Conservation (phyloP, 1,140 invertebrate species). For the Drosophila truncata region DNA sequence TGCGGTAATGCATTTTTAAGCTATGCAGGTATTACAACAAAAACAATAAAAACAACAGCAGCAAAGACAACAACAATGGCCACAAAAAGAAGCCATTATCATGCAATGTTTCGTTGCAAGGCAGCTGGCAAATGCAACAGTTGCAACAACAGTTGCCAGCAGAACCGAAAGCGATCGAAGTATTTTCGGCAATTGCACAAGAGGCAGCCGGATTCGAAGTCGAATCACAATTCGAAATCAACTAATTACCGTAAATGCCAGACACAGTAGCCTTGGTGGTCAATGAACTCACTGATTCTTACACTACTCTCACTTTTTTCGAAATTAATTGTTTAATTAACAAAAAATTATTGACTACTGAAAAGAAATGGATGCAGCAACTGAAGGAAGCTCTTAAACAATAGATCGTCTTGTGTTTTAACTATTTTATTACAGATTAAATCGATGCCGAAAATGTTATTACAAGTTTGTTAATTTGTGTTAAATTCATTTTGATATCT, state of each 20-base stretch:
- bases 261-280: slow-evolving; percentile 19
- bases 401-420: no score
- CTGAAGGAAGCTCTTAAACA: no score
- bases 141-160: slow-evolving; percentile 9
- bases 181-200: slow-evolving; percentile 58
- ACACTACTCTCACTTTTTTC: slow-evolving; percentile 5
- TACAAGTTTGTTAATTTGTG: no score
- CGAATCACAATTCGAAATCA: slow-evolving; percentile 32
- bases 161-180: slow-evolving; percentile 33
- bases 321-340: no score
- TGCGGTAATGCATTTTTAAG: slow-evolving; percentile 70
- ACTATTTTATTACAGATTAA: no score
- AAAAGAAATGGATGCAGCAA: no score
- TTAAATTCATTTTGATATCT: no score
- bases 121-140: slow-evolving; percentile 45
- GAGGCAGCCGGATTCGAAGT: slow-evolving; percentile 28
- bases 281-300: slow-evolving; percentile 34
- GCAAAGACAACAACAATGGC: slow-evolving; percentile 21
- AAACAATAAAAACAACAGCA: slow-evolving; percentile 29
- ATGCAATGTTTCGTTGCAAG: slow-evolving; percentile 57
- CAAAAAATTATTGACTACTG: no score
- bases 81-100: slow-evolving; percentile 61
- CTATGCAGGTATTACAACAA: slow-evolving; percentile 66
- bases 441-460: no score
- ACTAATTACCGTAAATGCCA: slow-evolving; percentile 62